phyloP scores from a whole-genome alignment of 2,797 vertebrate species.

The Bothrops alternatus region DNA sequence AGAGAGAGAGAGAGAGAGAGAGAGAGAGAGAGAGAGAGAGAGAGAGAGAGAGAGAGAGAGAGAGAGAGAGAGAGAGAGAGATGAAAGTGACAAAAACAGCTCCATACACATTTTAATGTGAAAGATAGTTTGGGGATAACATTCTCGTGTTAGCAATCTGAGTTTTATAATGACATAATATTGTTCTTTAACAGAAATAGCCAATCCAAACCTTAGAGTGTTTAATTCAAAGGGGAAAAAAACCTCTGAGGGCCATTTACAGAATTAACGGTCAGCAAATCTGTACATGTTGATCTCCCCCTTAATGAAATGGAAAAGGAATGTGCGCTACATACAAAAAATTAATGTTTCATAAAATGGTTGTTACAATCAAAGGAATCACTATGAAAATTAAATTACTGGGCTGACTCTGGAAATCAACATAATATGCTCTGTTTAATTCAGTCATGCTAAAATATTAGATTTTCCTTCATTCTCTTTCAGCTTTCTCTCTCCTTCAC shows the following conservation, averaged over 20 bases:
- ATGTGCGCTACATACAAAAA: constrained; percentile 65
- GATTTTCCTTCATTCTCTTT: constrained; percentile 79
- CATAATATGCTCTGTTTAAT: constrained; percentile 82
- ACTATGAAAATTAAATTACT: constrained; percentile 81
- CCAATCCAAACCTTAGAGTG: constrained; percentile 36
- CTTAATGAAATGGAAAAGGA: constrained; percentile 74
- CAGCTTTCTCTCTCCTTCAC: constrained; percentile 79
- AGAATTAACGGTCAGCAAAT: constrained; percentile 72
- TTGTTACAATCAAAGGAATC: constrained; percentile 81
- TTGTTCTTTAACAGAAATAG: constrained; percentile 50
- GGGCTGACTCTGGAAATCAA: constrained; percentile 79
- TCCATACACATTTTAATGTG: neutral
- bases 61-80: neutral
- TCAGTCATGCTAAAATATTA: constrained; percentile 80
- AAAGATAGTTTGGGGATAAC: neutral
- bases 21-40: no score
- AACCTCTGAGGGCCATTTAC: constrained; percentile 64
- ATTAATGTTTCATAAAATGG: constrained; percentile 80
- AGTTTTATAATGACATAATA: constrained; percentile 57
- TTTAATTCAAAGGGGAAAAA: constrained; percentile 45
- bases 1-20: no score
- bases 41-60: no score
- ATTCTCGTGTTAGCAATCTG: constrained; percentile 24
- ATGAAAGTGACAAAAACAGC: neutral
- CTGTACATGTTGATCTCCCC: constrained; percentile 62